Evolutionary conservation across 2,888 invertebrate genomes (phyloP), one percentile per base, ranked within the genome.

Genomic region (Pachydiplax longipennis): DNA sequence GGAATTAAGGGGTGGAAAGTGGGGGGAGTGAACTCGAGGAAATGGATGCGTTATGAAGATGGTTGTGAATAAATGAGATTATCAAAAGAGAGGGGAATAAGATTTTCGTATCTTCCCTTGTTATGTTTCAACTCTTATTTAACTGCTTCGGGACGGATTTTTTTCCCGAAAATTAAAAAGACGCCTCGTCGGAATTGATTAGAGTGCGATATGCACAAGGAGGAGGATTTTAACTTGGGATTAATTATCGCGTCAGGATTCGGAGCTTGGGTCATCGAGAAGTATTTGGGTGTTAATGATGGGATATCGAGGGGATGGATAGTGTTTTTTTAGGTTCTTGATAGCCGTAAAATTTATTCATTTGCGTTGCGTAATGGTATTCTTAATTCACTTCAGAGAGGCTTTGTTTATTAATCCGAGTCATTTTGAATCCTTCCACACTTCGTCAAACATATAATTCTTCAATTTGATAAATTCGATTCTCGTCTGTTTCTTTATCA

Each of bases 1-100:
- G 31, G 58, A 37, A 87, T 35, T 31, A 8, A 35, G n/a, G 31
- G 35, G 83, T 44, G 13, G 22, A 15, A 58, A 35, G 35, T 61
- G 83, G 58, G 35, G 53, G 35, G 82, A 25, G 82, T n/a, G 40
- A 15, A 44, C 25, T 15, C 48, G 18, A 48, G 53, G 48, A 53
- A 82, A 82, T 48, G 31, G 53, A 82, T 82, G 82, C 82, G 31
- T 53, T 35, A 53, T 83, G 31, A 48, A 83, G 83, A 35, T 48
- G 35, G 53, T 25, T 37, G 61, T 73, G 73, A 87, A 87, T 87
- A 61, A 87, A 87, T 61, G 65, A 37, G 87, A 65, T 87, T 87
- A 87, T 87, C 65, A 61, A 37, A 37, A 44, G 81, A 10, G 81
- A 40, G 81, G 22, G n/a, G 44, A 10, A 1, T 1, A 37, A 37